Evolutionary conservation across 2,113 vertebrate species (phyloP), one percentile per base, ranked within the genome.

Genomic region (Marmota flaviventris): DNA sequence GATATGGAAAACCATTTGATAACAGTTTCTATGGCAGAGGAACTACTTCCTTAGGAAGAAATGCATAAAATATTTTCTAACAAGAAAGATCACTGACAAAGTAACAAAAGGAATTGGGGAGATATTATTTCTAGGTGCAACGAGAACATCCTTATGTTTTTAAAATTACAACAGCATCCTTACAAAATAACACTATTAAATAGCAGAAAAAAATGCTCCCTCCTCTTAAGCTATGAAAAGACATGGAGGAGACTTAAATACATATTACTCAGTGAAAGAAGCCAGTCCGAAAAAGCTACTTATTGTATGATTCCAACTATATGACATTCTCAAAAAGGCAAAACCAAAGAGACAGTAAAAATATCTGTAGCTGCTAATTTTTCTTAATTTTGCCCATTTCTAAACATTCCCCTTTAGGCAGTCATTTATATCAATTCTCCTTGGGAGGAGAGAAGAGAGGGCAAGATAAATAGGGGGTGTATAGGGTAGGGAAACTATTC

Each of bases 1-100:
- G 42, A 42, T 8, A 39, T 8, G 14, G n/a, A 95, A 94, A 90
- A 51, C 61, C 53, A 89, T 82, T 32, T 92, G 67, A 63, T 61
- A 45, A 85, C 72, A 85, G 77, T 2, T 39, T 34, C 92, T 75
- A 14, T 51, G 25, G 56, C n/a, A 82, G 72, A 70, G 32, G 42
- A 83, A 82, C 8, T 53, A 8, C 65, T 81, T 72, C 34, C 56
- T 51, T 58, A 85, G 58, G 45, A 93, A 91, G 53, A 84, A 94
- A 90, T 72, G 32, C 22, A 48, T 72, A 27, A 91, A 85, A 85
- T 32, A 14, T 37, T 96, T 96, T 83, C 85, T 85, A 34, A 89
- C 16, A 63, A 53, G 93, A 92, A 93, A 37, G 32, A 42, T 20
- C 58, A 72, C 16, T 45, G 65, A 37, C 69, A 87, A 67, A 94